Evolutionary conservation across 2,888 invertebrate genomes (phyloP).

Genomic region (Octonoba sinensis): DNA sequence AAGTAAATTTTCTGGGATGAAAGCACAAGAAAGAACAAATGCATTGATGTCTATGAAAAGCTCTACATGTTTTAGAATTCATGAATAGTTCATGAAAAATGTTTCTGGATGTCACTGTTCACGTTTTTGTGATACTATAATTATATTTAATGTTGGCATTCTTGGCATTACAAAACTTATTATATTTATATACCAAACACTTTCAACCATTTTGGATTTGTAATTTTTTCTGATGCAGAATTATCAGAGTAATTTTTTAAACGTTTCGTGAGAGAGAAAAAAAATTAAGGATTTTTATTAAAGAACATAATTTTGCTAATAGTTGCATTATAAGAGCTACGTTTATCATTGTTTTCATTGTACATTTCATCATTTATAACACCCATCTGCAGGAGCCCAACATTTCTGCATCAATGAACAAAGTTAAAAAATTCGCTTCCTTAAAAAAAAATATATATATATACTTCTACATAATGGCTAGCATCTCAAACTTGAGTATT

Average conservation of each 20-base stretch:
- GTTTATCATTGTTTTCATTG: conserved; percentile 34
- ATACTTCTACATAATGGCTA: no score
- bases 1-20: no score
- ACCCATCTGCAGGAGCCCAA: conserved; percentile 34
- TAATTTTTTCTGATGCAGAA: no score
- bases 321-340: not conserved
- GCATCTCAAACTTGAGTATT: no score
- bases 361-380: conserved; percentile 49
- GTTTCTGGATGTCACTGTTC: conserved; percentile 44
- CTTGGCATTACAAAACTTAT: conserved; percentile 28
- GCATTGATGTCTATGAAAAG: not conserved
- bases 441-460: no score
- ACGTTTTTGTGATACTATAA: conserved; percentile 50
- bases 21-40: no score
- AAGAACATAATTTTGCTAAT: not conserved
- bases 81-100: conserved; percentile 17
- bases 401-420: no score
- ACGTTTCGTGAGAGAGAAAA: not conserved
- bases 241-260: conserved; percentile 9
- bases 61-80: not conserved
- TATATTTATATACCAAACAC: conserved; percentile 2
- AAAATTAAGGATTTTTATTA: not conserved
- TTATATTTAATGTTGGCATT: conserved; percentile 45
- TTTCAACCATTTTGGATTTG: not conserved
- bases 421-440: no score